These are phyloP conservation scores for Zeugodacus cucurbitae DNA, from an alignment of 1,140 invertebrate species.

Conservation along the genomic window DNA sequence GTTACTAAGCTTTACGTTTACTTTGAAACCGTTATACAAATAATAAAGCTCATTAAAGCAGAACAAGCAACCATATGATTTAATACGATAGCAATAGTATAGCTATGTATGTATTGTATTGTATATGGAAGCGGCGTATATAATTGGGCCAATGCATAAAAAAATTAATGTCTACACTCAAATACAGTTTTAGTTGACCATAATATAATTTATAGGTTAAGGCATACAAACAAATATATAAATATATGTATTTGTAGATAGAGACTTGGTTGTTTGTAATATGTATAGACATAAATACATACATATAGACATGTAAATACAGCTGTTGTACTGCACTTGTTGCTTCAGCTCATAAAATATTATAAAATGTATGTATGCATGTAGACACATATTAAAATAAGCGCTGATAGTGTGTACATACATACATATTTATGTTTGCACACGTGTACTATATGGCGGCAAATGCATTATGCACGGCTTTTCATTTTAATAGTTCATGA, in stretches of 20 bases:
- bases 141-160: neutral
- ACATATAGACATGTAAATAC: neutral
- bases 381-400: neutral
- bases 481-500: no score
- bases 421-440: neutral
- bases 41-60: neutral
- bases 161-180: neutral
- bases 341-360: slow-evolving; percentile 16
- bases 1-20: neutral
- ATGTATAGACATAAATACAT: neutral
- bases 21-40: neutral
- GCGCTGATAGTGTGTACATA: neutral
- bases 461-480: neutral
- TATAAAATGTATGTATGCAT: neutral
- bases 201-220: neutral
- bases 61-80: neutral
- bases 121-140: neutral
- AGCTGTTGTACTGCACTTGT: slow-evolving; percentile 12
- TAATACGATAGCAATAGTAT: neutral
- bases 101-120: no score
- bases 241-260: neutral
- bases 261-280: neutral
- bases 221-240: neutral
- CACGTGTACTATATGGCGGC: neutral
- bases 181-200: neutral